Conservation (phyloP, 2,797 vertebrate species). For the Dermochelys coriacea region DNA sequence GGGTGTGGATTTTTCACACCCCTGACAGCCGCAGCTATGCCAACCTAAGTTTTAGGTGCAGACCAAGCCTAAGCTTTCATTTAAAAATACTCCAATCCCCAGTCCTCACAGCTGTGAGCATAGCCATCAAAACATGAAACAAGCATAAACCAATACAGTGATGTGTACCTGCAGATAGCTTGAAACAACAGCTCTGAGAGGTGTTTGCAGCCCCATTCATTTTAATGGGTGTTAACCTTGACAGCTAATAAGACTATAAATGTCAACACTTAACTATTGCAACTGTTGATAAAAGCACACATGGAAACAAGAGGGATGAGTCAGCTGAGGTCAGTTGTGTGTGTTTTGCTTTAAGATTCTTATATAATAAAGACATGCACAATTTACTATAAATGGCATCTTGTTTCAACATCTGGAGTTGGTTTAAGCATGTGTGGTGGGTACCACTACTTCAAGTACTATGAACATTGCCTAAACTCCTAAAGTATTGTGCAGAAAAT, state of each 20-base stretch:
- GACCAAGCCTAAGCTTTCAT: neutral
- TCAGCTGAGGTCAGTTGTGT: neutral
- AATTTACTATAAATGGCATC: neutral
- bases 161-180: neutral
- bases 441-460: neutral
- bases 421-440: neutral
- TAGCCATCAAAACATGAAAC: neutral
- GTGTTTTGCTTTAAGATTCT: neutral
- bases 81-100: fast-evolving
- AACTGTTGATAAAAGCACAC: neutral
- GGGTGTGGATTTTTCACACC: neutral
- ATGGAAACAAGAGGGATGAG: neutral
- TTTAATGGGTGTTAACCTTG: neutral
- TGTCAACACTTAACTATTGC: neutral
- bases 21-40: too few species aligned
- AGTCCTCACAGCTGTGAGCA: neutral
- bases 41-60: neutral
- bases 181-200: neutral
- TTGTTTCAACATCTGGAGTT: neutral
- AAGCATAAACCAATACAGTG: neutral
- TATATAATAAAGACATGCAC: neutral
- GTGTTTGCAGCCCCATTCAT: neutral
- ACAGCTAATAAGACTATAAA: neutral
- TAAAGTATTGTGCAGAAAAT: neutral
- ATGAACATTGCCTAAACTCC: neutral